These are phyloP conservation scores for Blennius ocellaris DNA, from an alignment of 2,113 vertebrate genomes.

Conservation along the genomic window DNA sequence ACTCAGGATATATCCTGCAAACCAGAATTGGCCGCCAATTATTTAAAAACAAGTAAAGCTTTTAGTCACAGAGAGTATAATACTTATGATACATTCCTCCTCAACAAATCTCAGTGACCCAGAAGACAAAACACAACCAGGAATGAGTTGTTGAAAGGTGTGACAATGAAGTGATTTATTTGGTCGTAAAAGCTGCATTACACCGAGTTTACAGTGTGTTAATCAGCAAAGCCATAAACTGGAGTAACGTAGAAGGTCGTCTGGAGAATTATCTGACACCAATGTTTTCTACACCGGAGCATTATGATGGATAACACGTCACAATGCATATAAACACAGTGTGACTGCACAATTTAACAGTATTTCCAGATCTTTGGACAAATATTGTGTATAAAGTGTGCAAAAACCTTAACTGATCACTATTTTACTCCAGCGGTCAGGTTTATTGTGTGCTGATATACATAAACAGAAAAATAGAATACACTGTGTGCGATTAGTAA, in stretches of 20 bases:
- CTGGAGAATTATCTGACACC: neutral
- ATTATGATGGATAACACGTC: neutral
- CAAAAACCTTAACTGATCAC: too few relatives aligned
- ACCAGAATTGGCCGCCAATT: neutral
- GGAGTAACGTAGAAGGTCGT: neutral
- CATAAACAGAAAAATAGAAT: neutral
- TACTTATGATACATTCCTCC: neutral
- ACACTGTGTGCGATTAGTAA: neutral
- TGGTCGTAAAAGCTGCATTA: too few relatives aligned
- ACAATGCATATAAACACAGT: neutral
- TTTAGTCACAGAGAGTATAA: neutral
- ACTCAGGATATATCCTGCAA: too few relatives aligned
- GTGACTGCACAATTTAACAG: neutral
- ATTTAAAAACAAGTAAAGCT: neutral
- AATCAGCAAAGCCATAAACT: neutral
- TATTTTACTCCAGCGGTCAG: too few relatives aligned
- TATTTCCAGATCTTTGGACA: neutral
- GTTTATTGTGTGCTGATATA: too few relatives aligned
- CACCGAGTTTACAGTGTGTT: neutral
- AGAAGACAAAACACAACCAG: neutral
- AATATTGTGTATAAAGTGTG: neutral
- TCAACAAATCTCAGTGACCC: neutral
- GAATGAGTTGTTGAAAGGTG: neutral
- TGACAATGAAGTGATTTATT: neutral
- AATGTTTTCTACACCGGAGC: neutral